phyloP scores from a whole-genome alignment of 2,888 invertebrate species.

The Archips crataeganus region DNA sequence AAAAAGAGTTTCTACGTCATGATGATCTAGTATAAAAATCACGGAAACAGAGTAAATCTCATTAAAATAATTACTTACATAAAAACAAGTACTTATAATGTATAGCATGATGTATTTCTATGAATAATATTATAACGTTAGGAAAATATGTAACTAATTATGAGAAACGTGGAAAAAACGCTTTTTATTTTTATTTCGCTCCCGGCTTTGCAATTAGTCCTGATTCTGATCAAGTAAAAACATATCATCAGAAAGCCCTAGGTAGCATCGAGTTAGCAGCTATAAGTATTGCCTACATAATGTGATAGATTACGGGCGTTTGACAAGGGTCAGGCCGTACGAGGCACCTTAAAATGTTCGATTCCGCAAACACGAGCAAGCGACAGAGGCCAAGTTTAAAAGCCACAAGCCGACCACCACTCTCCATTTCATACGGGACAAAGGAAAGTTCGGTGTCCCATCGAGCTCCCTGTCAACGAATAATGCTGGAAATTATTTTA shows the following conservation, averaged over 20 bases:
- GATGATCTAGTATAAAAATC: no score
- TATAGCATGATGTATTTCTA: no score
- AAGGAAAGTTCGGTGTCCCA: constrained; percentile 32
- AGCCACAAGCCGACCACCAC: constrained; percentile 42
- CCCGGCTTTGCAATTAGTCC: neutral
- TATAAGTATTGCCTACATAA: constrained; percentile 22
- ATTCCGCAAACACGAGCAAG: constrained; percentile 35
- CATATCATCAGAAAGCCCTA: neutral
- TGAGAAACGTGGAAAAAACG: neutral
- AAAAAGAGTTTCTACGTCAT: no score
- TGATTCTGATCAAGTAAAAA: constrained; percentile 20
- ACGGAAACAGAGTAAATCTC: no score
- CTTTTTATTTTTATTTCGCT: neutral
- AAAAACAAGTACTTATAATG: no score
- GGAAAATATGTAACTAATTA: neutral
- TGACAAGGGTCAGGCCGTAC: constrained; percentile 60
- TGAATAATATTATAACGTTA: no score
- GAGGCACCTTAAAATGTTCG: constrained; percentile 45
- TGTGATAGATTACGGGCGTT: constrained; percentile 56
- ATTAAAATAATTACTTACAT: no score
- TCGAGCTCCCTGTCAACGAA: constrained; percentile 24
- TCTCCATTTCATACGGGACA: constrained; percentile 33
- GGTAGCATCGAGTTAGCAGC: constrained; percentile 4
- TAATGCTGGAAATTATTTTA: constrained; percentile 22
- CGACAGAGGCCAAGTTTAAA: constrained; percentile 44